Evolutionary conservation across 2,888 invertebrate species (phyloP), one percentile per base, ranked within the genome.

Genomic region (Drosophila austrosaltans): DNA sequence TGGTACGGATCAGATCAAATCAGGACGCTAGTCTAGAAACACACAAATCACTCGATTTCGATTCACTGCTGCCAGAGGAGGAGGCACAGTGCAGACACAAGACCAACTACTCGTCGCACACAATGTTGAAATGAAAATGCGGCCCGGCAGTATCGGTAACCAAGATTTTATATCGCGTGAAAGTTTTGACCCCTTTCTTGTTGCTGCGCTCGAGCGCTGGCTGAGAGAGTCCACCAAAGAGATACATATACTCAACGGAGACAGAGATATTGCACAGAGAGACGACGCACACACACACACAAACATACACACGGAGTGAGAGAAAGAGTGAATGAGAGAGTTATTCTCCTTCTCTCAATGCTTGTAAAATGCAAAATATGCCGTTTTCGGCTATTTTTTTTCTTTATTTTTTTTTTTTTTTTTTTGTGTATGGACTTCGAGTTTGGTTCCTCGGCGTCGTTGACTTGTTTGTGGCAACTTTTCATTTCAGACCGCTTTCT

Each of bases 81-180:
- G 40, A n/a, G 44, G 25, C 30, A 20, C 73, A 53, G 59, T 53
- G 72, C 53, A 77, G 76, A 66, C 76, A 72, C 75, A 72, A 75
- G 69, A 69, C 74, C 90, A 89, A 90, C 91, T 91, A 90, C 91
- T 91, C 89, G 87, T 90, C 92, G 91, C 89, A 86, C 90, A 89
- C 90, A 91, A 89, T 81, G 92, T 90, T 91, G 91, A 92, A 91
- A 91, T 91, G 89, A 90, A 92, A 92, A 92, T 92, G 92, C 91
- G 92, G 91, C 91, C 86, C 86, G 86, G 87, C 89, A 89, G 80
- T 89, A 90, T 91, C 79, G 82, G 83, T 92, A 92, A 88, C 90
- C 92, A 92, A 91, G 91, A 91, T 92, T 92, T 92, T 92, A 92
- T 92, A 92, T 92, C 91, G 90, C 92, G 92, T 92, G 92, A 92